phyloP scores from a whole-genome alignment of 2,113 vertebrate species.

The Antennarius striatus region DNA sequence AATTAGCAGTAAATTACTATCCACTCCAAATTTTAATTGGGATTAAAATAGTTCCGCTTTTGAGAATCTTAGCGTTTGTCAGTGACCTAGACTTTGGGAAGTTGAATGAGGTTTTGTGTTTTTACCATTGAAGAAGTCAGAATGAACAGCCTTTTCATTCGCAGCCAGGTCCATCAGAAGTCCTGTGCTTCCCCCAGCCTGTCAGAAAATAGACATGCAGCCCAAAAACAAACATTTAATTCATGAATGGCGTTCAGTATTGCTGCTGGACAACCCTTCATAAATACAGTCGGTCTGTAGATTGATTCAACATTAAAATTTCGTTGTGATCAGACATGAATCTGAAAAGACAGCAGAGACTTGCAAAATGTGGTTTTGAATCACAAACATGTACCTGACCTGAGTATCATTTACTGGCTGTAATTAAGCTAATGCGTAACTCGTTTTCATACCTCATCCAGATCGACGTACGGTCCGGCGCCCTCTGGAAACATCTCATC shows the following conservation, averaged over 20 bases:
- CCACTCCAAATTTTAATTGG: too few species aligned
- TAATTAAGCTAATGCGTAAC: neutral
- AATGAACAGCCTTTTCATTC: constrained; percentile 89
- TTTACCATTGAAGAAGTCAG: constrained; percentile 91
- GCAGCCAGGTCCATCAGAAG: constrained; percentile 91
- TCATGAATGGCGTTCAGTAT: neutral
- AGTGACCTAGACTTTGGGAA: too few species aligned
- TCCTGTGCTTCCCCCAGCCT: constrained; percentile 93
- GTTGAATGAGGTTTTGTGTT: neutral
- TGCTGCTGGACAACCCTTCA: neutral
- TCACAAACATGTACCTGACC: too few species aligned
- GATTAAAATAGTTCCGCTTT: too few species aligned
- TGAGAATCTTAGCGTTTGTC: too few species aligned
- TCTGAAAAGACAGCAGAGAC: too few species aligned
- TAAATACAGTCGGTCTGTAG: neutral
- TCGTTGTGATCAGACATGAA: neutral
- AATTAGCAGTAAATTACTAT: too few species aligned
- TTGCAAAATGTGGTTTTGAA: neutral
- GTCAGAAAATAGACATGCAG: constrained; percentile 59
- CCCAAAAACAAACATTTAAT: constrained; percentile 17
- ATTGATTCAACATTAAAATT: neutral
- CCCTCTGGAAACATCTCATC: constrained; percentile 95
- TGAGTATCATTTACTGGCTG: neutral
- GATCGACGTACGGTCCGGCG: constrained; percentile 89
- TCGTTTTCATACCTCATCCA: constrained; percentile 83